Percentiles rank a stretch among this genome's conserved stretches.
These are phyloP conservation scores for Hyppa rectilinea DNA, from an alignment of 2,888 invertebrate genomes.

Conservation along the genomic window DNA sequence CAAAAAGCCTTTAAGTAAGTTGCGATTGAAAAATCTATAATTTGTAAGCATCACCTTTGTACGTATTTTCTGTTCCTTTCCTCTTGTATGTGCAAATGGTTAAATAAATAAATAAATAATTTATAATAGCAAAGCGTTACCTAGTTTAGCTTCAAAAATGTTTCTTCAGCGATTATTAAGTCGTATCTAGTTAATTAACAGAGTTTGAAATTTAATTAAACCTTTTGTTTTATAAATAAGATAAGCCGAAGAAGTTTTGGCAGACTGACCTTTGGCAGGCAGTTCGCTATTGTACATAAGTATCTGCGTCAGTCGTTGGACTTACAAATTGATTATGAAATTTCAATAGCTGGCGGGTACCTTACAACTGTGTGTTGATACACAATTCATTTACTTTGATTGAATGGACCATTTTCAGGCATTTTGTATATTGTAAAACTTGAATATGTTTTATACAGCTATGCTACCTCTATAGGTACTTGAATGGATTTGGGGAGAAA, in stretches of 20 bases:
- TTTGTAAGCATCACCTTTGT: no score
- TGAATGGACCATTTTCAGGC: neutral
- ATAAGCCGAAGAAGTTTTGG: conserved; percentile 80
- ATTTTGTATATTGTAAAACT: neutral
- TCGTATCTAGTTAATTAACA: conserved; percentile 77
- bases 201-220: conserved; percentile 82
- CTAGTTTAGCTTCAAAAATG: conserved; percentile 51
- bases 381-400: conserved; percentile 14
- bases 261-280: conserved; percentile 73
- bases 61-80: no score
- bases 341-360: conserved; percentile 42
- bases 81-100: no score
- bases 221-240: conserved; percentile 80
- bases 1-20: neutral
- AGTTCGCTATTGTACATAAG: conserved; percentile 58
- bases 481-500: no score
- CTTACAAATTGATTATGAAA: conserved; percentile 72
- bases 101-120: no score
- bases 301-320: conserved; percentile 61
- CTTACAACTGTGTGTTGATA: conserved; percentile 14
- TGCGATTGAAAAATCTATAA: neutral
- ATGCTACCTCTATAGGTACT: no score
- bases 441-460: neutral
- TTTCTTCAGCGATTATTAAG: conserved; percentile 71
- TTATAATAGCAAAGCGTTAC: neutral